Evolutionary conservation across 2,113 vertebrate species (phyloP), one percentile per base, ranked within the genome.

Genomic region (Ardeotis arabs): DNA sequence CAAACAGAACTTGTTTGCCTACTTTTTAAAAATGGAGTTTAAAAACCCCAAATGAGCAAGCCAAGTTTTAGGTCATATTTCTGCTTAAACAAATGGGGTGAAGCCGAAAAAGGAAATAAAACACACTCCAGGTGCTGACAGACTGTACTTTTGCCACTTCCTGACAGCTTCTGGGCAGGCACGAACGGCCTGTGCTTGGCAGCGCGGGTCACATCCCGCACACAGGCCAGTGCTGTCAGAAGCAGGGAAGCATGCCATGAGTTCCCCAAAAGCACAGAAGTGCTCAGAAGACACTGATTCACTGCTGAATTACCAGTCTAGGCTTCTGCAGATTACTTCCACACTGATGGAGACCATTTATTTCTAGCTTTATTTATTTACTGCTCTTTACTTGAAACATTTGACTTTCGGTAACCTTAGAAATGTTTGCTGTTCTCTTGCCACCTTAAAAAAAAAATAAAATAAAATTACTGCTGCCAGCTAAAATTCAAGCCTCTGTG

Each of bases 91-190:
- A 60, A 90, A 70, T 2, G 14, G 64, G 59, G 47, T 70, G 56
- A 95, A 87, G 66, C 47, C 1, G 9, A 89, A 87, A 84, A 92
- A 90, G 84, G 90, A 85, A 94, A 79, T 14, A 27, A 56, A 80
- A 22, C 28, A 14, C 76, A 19, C 39, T 82, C 33, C 62, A 79
- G 87, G 84, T 56, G 87, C 44, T 82, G 84, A 76, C 84, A 93
- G 91, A 45, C 39, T n/a, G 55, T 50, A 44, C 68, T 25, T 60
- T 23, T 92, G 75, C 49, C n/a, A 33, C 63, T 87, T 93, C 82
- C 88, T 18, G 35, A 76, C 92, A 94, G 78, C 60, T 91, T 58
- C 78, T 91, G 81, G 92, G 90, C 89, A 94, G 44, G 56, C 68
- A 76, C 2, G 8, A 76, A 25, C 11, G 4, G 6, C 68, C 76